Base-by-base conservation (phyloP, 2,113 vertebrate genomes). In the Tetraodon nigroviridis region DNA sequence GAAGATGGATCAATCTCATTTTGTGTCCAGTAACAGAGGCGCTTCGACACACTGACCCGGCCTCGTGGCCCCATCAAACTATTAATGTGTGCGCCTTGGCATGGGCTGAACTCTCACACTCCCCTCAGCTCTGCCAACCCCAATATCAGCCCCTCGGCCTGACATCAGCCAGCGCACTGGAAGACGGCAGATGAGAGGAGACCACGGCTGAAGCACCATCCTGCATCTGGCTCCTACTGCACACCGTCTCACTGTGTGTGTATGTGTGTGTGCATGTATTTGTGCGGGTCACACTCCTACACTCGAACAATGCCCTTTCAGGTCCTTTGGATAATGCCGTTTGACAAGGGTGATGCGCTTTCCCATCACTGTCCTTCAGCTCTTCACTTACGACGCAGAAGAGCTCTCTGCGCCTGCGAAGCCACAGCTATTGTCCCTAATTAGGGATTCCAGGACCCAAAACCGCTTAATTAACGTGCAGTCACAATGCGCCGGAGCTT, bases 141-240 rank as follows among this genome's bases (percentile, higher is more conserved):
- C 44, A 16, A 17, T n/a, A n/a, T 21, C 63, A 51, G 41, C 74
- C 73, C 75, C 60, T 69, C 71, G 50, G 58, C 49, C 55, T 87
- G 82, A 83, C 84, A 87, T 86, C 79, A 88, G 82, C 85, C 87
- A 85, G 78, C 74, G 78, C 84, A 73, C 76, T 83, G 73, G 75
- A 79, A 80, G 70, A 69, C 69, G 64, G 66, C 78, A 61, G 21
- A 54, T 67, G 24, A 77, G 21, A 44, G 48, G 62, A 62, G 44
- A 66, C 73, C 48, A 61, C 62, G 66, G 60, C 65, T 62, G 78
- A 62, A 70, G 78, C 76, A 66, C 71, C 77, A 79, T 77, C 76
- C 81, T 73, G 51, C 69, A 75, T 79, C 58, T 71, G 63, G 66
- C 63, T 6, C 73, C 61, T 53, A 48, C 71, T 78, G 64, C 45